Evolutionary conservation across 2,113 vertebrate species (phyloP).

Genomic region (Amblyopsis rosae): DNA sequence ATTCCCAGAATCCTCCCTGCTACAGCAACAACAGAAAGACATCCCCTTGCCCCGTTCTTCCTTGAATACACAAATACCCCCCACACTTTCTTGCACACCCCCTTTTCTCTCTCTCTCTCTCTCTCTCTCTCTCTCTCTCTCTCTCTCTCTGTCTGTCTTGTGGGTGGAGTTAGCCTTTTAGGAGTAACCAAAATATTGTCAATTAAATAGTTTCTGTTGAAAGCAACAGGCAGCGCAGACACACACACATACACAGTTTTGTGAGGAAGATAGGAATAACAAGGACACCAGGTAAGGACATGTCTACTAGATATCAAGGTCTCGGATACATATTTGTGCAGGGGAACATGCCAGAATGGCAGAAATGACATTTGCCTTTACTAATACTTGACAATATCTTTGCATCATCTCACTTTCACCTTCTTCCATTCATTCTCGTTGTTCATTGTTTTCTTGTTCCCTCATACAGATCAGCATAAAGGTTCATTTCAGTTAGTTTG

Average conservation of each 20-base stretch:
- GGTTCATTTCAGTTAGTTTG: no score
- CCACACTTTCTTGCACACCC: conserved; percentile 7
- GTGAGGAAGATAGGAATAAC: conserved; percentile 8
- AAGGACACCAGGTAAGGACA: conserved; percentile 69
- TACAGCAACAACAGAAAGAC: background rate
- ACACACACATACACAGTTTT: background rate
- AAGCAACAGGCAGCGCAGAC: conserved; percentile 29
- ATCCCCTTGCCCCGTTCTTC: conserved; percentile 3
- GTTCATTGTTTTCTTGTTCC: background rate
- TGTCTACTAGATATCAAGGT: conserved; percentile 16
- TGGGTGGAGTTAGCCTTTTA: conserved; percentile 57
- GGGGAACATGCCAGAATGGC: background rate
- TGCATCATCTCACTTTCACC: background rate
- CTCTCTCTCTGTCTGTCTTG: conserved; percentile 15
- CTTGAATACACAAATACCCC: conserved; percentile 23
- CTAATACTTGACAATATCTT: background rate
- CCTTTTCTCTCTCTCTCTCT: conserved; percentile 23
- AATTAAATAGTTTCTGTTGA: conserved; percentile 51
- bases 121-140: conserved; percentile 23
- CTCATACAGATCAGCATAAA: no score
- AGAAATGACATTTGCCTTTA: background rate
- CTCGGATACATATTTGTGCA: background rate
- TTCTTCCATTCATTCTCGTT: background rate
- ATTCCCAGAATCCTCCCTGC: conserved; percentile 2
- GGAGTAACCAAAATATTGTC: conserved; percentile 40